phyloP scores from a whole-genome alignment of 2,797 vertebrate genomes.

The Heterohyrax brucei region DNA sequence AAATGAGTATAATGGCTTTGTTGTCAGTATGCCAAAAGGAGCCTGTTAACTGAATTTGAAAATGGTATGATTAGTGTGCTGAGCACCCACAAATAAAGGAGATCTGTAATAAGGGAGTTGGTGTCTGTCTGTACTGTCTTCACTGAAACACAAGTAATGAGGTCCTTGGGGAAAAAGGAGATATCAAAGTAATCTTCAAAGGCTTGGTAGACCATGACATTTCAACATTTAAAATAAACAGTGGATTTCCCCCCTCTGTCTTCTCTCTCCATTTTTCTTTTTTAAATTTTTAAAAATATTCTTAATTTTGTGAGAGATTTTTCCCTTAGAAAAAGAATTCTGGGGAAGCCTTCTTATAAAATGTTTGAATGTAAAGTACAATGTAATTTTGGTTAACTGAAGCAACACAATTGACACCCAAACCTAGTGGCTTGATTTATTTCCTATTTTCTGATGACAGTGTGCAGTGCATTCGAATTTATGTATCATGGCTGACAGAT shows the following conservation, averaged over 20 bases:
- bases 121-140: constrained; percentile 79
- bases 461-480: constrained; percentile 53
- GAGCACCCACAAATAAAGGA: constrained; percentile 80
- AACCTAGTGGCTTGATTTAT: neutral
- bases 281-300: constrained; percentile 13
- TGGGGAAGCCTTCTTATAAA: constrained; percentile 69
- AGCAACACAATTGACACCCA: constrained; percentile 1
- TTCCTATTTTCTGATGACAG: neutral
- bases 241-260: neutral
- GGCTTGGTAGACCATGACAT: constrained; percentile 77
- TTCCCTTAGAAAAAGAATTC: constrained; percentile 72
- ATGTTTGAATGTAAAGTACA: constrained; percentile 68
- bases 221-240: constrained; percentile 81
- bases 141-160: constrained; percentile 87
- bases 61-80: constrained; percentile 72
- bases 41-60: constrained; percentile 80
- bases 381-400: constrained; percentile 56
- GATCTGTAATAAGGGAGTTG: constrained; percentile 77
- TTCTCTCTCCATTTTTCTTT: neutral
- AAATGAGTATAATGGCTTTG: constrained; percentile 47
- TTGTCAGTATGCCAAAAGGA: constrained; percentile 76
- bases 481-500: constrained; percentile 30
- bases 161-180: constrained; percentile 86
- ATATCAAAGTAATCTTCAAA: constrained; percentile 88
- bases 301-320: neutral